phyloP scores from a whole-genome alignment of 1,140 invertebrate species.

The Papilio machaon region DNA sequence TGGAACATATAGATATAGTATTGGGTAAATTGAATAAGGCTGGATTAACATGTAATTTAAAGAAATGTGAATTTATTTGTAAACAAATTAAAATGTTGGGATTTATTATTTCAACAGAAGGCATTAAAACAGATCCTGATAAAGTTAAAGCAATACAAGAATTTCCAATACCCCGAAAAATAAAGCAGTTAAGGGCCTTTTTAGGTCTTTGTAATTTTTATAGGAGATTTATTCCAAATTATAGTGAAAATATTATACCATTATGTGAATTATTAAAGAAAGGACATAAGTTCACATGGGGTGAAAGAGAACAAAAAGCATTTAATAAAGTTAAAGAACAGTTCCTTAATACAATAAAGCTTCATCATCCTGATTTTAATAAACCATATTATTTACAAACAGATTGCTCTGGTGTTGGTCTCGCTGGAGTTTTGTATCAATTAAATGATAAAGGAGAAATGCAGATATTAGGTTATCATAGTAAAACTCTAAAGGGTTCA shows the following conservation, averaged over 20 bases:
- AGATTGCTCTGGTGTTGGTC: too few relatives aligned
- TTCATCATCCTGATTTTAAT: conserved; percentile 49
- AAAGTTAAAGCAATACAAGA: too few relatives aligned
- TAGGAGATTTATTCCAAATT: conserved; percentile 54
- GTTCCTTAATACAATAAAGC: conserved; percentile 48
- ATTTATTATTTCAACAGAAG: conserved; percentile 53
- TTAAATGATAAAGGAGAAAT: conserved; percentile 37
- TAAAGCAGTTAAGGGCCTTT: conserved; percentile 63
- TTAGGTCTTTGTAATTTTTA: conserved; percentile 67
- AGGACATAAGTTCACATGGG: conserved; percentile 39
- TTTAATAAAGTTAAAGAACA: conserved; percentile 41
- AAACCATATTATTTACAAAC: conserved; percentile 47
- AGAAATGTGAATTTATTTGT: conserved; percentile 54
- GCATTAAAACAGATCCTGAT: conserved; percentile 57
- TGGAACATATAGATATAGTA: conserved; percentile 51
- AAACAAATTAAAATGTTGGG: conserved; percentile 55
- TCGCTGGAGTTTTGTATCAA: too few relatives aligned
- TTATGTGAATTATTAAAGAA: conserved; percentile 57
- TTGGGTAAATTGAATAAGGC: too few relatives aligned
- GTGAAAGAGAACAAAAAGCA: conserved; percentile 14
- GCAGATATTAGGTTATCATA: too few relatives aligned
- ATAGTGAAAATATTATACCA: conserved; percentile 45
- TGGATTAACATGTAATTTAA: conserved; percentile 53
- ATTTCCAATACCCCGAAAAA: too few relatives aligned
- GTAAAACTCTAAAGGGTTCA: too few relatives aligned